phyloP scores from a whole-genome alignment of 2,113 vertebrate genomes.

The Stegastes partitus region DNA sequence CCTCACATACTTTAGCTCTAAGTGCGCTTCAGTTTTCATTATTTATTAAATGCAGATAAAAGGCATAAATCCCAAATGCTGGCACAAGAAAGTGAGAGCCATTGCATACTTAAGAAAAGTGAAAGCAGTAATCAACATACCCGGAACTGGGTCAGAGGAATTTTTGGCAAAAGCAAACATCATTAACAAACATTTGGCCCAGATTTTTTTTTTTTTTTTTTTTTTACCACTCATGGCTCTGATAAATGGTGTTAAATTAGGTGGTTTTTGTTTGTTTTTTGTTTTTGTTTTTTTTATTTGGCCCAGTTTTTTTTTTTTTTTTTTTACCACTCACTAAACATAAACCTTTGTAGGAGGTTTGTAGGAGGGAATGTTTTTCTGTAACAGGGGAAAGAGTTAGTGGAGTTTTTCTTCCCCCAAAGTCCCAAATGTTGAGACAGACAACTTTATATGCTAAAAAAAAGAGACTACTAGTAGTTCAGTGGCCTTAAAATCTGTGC shows the following conservation, averaged over 20 bases:
- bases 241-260: too few relatives aligned
- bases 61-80: conserved; percentile 33
- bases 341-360: conserved; percentile 39
- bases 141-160: conserved; percentile 43
- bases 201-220: too few relatives aligned
- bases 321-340: conserved; percentile 20
- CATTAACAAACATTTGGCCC: conserved; percentile 62
- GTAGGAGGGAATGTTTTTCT: conserved; percentile 1
- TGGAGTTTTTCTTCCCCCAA: not conserved
- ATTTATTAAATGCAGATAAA: conserved; percentile 51
- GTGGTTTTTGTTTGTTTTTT: too few relatives aligned
- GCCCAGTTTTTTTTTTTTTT: conserved; percentile 64
- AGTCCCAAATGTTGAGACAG: not conserved
- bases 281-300: too few relatives aligned
- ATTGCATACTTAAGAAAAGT: conserved; percentile 36
- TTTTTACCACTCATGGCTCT: too few relatives aligned
- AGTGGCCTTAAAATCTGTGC: not conserved
- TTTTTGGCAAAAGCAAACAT: conserved; percentile 49
- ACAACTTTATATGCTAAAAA: not conserved
- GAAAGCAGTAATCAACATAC: conserved; percentile 52
- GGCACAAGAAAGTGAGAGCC: conserved; percentile 29
- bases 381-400: not conserved
- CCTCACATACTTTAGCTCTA: not conserved
- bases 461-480: not conserved
- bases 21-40: not conserved